Conservation (phyloP, 2,888 invertebrate species). For the Euclidia mi region DNA sequence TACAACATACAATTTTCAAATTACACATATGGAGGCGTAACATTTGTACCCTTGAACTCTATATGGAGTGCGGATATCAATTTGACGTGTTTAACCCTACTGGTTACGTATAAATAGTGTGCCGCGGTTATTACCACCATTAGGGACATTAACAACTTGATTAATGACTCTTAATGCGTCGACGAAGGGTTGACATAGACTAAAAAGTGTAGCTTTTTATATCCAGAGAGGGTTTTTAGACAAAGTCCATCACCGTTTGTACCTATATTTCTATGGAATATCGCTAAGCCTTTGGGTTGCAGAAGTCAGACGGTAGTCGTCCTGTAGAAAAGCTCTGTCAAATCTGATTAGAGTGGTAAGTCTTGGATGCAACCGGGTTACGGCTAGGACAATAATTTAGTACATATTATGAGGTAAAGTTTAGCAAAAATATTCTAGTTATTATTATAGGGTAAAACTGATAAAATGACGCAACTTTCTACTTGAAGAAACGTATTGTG, state of each 20-base stretch:
- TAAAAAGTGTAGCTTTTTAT: conserved; percentile 29
- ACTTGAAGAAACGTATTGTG: no score
- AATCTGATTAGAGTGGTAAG: no score
- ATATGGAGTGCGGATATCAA: conserved; percentile 49
- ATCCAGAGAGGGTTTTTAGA: background rate
- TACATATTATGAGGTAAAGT: no score
- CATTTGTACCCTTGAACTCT: conserved; percentile 40
- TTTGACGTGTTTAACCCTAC: conserved; percentile 47
- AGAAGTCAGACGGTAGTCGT: no score
- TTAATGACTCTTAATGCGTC: conserved; percentile 48
- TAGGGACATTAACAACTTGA: conserved; percentile 53
- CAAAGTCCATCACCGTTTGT: conserved; percentile 6
- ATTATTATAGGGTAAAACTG: no score
- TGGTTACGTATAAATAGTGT: conserved; percentile 35
- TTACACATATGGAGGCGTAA: conserved; percentile 2
- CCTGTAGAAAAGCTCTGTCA: no score
- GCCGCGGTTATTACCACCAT: conserved; percentile 51
- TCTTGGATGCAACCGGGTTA: no score
- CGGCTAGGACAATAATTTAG: no score
- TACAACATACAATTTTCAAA: background rate
- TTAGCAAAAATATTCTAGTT: no score
- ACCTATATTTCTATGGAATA: no score
- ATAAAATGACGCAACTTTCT: no score
- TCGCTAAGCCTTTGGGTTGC: no score
- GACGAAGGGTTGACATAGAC: conserved; percentile 51